Percentiles rank a stretch among this genome's conserved stretches.
Evolutionary conservation across 2,888 invertebrate species (phyloP).

Genomic region (Laothoe populi): DNA sequence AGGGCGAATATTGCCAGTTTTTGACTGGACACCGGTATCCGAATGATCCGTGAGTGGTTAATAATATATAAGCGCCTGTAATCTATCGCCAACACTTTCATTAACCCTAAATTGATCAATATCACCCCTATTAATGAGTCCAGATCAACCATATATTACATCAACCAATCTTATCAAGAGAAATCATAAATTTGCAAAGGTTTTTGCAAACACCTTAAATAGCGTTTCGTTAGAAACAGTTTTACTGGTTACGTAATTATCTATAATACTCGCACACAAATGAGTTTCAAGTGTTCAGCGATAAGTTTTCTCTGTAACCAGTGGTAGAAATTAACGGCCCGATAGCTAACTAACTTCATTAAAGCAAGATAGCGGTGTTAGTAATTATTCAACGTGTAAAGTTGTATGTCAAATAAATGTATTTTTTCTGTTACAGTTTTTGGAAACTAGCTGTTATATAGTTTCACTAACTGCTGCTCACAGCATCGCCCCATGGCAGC

Average conservation of each 20-base stretch:
- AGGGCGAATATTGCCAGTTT: too few relatives aligned
- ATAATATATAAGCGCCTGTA: too few relatives aligned
- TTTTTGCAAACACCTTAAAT: not conserved
- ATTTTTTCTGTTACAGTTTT: slow-evolving; percentile 7
- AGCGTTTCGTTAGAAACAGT: slow-evolving; percentile 7
- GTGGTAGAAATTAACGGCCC: not conserved
- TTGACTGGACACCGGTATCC: too few relatives aligned
- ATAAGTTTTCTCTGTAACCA: not conserved
- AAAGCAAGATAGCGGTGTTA: not conserved
- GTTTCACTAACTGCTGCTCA: not conserved
- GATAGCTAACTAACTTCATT: slow-evolving; percentile 9
- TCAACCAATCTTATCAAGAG: not conserved
- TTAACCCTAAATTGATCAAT: not conserved
- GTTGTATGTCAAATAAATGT: slow-evolving; percentile 25
- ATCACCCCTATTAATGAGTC: not conserved
- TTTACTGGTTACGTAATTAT: slow-evolving; percentile 1
- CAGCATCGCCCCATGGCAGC: too few relatives aligned
- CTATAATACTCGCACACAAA: not conserved
- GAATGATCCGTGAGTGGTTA: too few relatives aligned
- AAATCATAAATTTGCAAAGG: slow-evolving; percentile 1
- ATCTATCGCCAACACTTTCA: too few relatives aligned
- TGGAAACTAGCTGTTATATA: not conserved
- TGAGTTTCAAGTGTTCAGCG: not conserved
- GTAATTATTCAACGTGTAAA: slow-evolving; percentile 6
- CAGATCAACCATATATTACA: not conserved